These are phyloP conservation scores for Bovichtus diacanthus DNA, from an alignment of 2,797 vertebrate species.

Conservation along the genomic window DNA sequence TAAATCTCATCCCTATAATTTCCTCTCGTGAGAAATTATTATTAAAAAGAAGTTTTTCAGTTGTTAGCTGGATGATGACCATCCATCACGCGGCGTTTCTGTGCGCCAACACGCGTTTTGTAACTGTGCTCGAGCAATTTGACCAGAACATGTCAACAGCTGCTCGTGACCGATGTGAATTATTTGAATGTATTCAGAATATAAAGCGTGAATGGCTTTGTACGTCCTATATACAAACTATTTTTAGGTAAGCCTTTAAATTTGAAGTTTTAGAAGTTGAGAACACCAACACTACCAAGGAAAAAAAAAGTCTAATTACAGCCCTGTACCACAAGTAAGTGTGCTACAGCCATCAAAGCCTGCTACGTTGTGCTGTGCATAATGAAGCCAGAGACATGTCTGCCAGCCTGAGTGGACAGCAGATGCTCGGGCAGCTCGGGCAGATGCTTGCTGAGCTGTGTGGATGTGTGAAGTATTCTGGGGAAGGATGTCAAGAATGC, in stretches of 20 bases:
- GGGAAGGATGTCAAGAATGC: slow-evolving; percentile 65
- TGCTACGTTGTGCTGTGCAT: slow-evolving; percentile 20
- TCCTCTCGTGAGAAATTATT: too few species aligned
- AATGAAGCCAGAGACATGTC: slow-evolving; percentile 30
- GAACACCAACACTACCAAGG: neutral
- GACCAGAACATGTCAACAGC: neutral
- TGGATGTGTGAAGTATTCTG: slow-evolving; percentile 62
- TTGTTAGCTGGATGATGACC: neutral
- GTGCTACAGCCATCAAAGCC: slow-evolving; percentile 14
- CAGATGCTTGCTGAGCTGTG: slow-evolving; percentile 49
- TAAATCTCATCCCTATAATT: neutral
- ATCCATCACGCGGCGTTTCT: neutral
- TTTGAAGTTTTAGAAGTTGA: neutral
- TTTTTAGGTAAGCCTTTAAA: neutral
- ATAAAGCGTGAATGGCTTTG: neutral
- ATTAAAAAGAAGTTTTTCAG: neutral
- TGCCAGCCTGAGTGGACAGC: slow-evolving; percentile 49
- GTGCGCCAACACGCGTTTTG: neutral
- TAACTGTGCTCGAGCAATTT: too few species aligned
- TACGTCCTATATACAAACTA: neutral
- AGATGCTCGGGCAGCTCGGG: slow-evolving; percentile 53
- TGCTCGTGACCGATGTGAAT: neutral
- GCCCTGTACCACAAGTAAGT: neutral
- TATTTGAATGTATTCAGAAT: neutral
- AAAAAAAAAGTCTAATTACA: neutral